Evolutionary conservation across 2,797 vertebrate species (phyloP), one percentile per base, ranked within the genome.

Genomic region (Cuniculus paca): DNA sequence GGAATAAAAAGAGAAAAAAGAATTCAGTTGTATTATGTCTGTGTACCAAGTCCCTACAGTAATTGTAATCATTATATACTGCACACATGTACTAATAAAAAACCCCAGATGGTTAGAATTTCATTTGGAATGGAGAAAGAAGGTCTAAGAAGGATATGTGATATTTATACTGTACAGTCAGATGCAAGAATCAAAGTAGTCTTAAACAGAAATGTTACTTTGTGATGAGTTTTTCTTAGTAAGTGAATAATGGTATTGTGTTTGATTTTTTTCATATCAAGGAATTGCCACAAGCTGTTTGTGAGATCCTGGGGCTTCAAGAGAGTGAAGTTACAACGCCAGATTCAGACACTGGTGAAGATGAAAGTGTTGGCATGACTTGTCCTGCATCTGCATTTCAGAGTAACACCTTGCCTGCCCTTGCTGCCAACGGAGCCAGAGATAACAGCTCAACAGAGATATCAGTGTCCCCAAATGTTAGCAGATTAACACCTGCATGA

Each of bases 241-340:
- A 17, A 68, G 68, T 93, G 20, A 94, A 34, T 78, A 20, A 42
- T 85, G 42, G 8, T 95, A 80, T 94, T 79, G 28, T 88, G 22
- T 48, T 79, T 36, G 61, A 90, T 75, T 83, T 75, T 83, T 91
- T n/a, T 88, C 77, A 16, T 88, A 0, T 7, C 36, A 97, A 99
- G 99, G 99, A 99, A 96, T 98, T 99, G 95, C 99, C 99, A 92
- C 99, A 98, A 97, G 98, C 99, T 48, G 98, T 99, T 92, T 98
- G 99, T 96, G 98, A 99, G 96, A 99, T 99, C 94, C 97, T 99
- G 98, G 99, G 99, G 36, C 98, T 99, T 39, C 98, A 98, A 87
- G 97, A 95, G 86, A 98, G 97, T 12, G 98, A 98, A 22, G 80
- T 97, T 28, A 95, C 97, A 65, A 98, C 97, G 24, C 96, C 98